Base-by-base conservation (phyloP, 2,797 vertebrate species). In the Tinamus major region DNA sequence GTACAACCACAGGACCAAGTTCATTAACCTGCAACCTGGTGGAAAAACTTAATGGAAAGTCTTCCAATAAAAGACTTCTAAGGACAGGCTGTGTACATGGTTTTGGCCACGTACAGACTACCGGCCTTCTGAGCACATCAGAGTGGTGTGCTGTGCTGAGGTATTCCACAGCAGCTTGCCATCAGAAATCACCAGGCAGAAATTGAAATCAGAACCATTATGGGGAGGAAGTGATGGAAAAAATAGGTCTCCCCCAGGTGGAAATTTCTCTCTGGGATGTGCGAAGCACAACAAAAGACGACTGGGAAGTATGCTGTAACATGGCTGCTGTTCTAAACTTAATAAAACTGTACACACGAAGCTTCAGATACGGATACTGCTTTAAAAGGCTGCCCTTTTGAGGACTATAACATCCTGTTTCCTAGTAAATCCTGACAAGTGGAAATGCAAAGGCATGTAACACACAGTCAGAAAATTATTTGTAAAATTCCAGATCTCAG, bases 351-450 rank as follows among this genome's bases (percentile, higher is more conserved):
- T 55, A 67, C 0, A 4, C 37, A 24, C 20, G 79, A 78, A 85
- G 46, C 51, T 75, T 89, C 35, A 77, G 76, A 67, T 63, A 77
- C 2, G 12, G 80, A 63, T 78, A 69, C 4, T 80, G 18, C 31
- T 93, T 85, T 33, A 75, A 70, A 71, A 46, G 80, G 83, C 49
- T 85, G 76, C 12, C 24, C 44, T 49, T 82, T 68, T 61, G 81
- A 78, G 72, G 37, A 11, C 37, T 94, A 13, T 49, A 89, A 96
- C 76, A 92, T 24, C 42, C 63, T 85, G 69, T 90, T 79, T 87
- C 71, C 39, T 81, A 79, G 58, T 78, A 85, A 84, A 93, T 41
- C 48, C 67, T 83, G 44, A n/a, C 70, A 79, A 81, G 55, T 29
- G 42, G 51, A 89, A 89, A 80, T 62, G 58, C 59, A 46, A 87